Evolutionary conservation across 2,888 invertebrate species (phyloP), one percentile per base, ranked within the genome.

Genomic region (Heliconius cydno): DNA sequence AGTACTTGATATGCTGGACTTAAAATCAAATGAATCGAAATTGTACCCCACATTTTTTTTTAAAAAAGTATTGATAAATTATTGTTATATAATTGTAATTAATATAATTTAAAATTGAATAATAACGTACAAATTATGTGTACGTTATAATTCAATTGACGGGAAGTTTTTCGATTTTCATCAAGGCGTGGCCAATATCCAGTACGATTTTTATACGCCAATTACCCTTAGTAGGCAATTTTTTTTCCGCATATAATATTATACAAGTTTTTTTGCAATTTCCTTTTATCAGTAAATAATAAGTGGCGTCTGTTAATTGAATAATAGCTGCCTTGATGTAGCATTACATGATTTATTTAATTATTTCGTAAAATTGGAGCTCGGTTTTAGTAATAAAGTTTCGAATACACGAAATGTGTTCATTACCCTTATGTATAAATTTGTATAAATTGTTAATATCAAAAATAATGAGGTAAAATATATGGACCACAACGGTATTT

Each of bases 131-230:
- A 77, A 80, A 76, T 38, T 78, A 70, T 71, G 77, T 80, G n/a
- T 70, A 46, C 46, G 46, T 46, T 46, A 15, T 46, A 78, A 57
- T 73, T 70, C 76, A 78, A 46, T 63, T 74, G 81, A 73, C 80
- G 79, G 81, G 78, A 81, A 81, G 80, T 74, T 81, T 80, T 81
- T 78, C 76, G 76, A 68, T 80, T 80, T 76, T 78, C 73, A 57
- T 73, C 41, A 63, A 78, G 52, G 76, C 46, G 41, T 74, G 66
- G 46, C 67, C 76, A 78, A 80, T 78, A 82, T 80, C 80, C 80
- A 80, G 41, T 60, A 63, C 70, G 52, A 81, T 78, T 38, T 79
- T 78, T 68, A 65, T 52, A 74, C 57, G 73, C 72, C 73, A 77
- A 79, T 65, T 79, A 76, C n/a, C 57, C n/a, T 71, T 57, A 13